These are phyloP conservation scores for Artibeus jamaicensis DNA, from an alignment of 2,797 vertebrate genomes.

Conservation along the genomic window DNA sequence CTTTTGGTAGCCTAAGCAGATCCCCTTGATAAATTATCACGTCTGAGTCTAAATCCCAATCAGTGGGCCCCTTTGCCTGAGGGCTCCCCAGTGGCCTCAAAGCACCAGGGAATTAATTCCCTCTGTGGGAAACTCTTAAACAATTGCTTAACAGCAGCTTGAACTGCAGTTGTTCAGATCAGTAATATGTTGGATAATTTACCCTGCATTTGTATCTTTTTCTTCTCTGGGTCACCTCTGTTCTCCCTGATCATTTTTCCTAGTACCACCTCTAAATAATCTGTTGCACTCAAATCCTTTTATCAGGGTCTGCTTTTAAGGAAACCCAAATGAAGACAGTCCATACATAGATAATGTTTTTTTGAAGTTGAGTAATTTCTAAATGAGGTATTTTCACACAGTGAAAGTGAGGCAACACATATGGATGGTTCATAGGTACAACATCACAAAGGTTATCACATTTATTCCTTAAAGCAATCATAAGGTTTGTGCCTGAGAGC, in stretches of 20 bases:
- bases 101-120: not conserved
- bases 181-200: not conserved
- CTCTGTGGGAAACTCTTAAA: not conserved
- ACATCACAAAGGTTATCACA: not conserved
- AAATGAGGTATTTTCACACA: not conserved
- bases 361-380: constrained; percentile 2
- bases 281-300: not conserved
- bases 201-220: not conserved
- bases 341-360: not conserved
- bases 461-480: not conserved
- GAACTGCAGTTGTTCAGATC: not conserved
- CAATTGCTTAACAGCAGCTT: not conserved
- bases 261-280: not conserved
- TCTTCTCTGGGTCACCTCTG: not conserved
- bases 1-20: not conserved
- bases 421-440: not conserved
- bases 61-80: not conserved
- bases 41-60: not conserved
- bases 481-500: not conserved
- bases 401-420: not conserved
- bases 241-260: not conserved
- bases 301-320: not conserved
- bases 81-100: not conserved
- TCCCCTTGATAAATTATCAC: not conserved
- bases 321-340: not conserved